Percentiles rank a stretch among this genome's conserved stretches.
These are phyloP conservation scores for Ptilorrhoa leucosticta DNA, from an alignment of 2,113 vertebrate species.

Conservation along the genomic window DNA sequence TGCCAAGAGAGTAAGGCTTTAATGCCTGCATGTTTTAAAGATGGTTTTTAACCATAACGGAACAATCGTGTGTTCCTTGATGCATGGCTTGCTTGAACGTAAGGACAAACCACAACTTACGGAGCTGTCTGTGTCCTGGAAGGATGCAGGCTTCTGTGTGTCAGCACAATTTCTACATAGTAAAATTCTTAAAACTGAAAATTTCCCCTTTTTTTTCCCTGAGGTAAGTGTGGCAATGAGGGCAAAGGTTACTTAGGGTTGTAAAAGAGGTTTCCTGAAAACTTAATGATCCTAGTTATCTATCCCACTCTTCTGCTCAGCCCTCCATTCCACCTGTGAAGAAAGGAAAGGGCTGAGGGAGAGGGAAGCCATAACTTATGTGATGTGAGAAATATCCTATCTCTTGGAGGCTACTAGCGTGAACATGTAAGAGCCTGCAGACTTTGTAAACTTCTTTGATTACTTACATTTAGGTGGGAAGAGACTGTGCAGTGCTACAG, in stretches of 20 bases:
- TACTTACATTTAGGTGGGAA: neutral
- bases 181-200: neutral
- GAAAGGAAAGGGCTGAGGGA: neutral
- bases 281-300: neutral
- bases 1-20: neutral
- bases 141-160: neutral
- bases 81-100: neutral
- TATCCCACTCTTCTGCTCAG: neutral
- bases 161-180: neutral
- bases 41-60: neutral
- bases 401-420: neutral
- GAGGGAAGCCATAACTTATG: neutral
- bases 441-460: neutral
- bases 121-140: neutral
- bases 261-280: neutral
- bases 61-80: neutral
- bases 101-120: neutral
- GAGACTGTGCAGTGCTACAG: neutral
- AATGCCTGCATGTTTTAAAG: neutral
- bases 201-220: accelerated
- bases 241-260: neutral
- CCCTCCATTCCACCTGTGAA: neutral
- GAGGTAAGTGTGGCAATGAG: neutral
- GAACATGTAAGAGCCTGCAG: neutral
- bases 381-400: neutral